Conservation (phyloP, 2,797 vertebrate species). For the Dendrocincla fuliginosa region DNA sequence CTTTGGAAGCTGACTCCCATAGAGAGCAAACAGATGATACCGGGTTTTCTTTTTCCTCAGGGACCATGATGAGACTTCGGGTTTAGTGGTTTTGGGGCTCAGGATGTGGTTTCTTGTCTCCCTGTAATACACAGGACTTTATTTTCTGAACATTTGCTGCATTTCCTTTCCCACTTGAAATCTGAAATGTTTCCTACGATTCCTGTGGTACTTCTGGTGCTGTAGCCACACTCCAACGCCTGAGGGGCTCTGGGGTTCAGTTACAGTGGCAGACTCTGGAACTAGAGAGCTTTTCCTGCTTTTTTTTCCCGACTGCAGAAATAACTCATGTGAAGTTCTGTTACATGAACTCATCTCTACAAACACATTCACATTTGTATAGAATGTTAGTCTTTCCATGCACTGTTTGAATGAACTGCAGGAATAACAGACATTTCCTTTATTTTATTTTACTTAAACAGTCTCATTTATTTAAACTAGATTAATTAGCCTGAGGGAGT, state of each 20-base stretch:
- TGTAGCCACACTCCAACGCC: background rate
- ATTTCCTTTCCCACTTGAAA: constrained; percentile 48
- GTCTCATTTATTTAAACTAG: background rate
- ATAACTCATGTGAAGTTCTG: background rate
- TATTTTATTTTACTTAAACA: constrained; percentile 1
- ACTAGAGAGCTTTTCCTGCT: background rate
- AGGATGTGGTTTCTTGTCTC: constrained; percentile 25
- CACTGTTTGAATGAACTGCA: background rate
- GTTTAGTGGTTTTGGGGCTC: background rate
- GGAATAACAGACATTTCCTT: background rate
- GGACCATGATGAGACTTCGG: background rate
- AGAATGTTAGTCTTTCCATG: background rate
- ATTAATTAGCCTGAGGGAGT: background rate
- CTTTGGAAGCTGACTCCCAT: constrained; percentile 17
- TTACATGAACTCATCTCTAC: background rate
- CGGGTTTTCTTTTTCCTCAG: background rate
- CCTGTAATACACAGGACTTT: background rate
- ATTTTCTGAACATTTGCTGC: constrained; percentile 16
- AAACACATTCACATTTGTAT: background rate
- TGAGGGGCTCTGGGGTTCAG: background rate
- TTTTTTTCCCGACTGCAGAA: background rate
- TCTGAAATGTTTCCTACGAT: background rate
- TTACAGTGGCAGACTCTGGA: background rate
- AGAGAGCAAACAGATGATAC: constrained; percentile 30
- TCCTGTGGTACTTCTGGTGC: background rate